Evolutionary conservation across 2,888 invertebrate species (phyloP).

Genomic region (Lasioglossum figueresi): DNA sequence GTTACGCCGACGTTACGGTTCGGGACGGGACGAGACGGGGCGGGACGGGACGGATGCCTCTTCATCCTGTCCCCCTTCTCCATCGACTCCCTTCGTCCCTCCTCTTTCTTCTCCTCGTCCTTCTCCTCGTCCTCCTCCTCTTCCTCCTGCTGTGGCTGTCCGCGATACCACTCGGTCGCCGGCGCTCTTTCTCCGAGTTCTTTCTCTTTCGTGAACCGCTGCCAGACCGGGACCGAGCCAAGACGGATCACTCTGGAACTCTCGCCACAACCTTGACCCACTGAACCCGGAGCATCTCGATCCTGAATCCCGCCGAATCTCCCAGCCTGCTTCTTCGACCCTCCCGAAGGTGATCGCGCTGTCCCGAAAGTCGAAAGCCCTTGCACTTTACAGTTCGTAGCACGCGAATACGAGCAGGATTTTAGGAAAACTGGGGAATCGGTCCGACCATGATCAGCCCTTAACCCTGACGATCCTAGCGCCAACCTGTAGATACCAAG

Average conservation of each 20-base stretch:
- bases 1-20: conserved; percentile 63
- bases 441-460: too few species aligned
- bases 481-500: too few species aligned
- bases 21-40: too few species aligned
- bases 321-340: not conserved
- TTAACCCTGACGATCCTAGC: too few species aligned
- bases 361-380: not conserved
- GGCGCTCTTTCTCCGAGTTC: conserved; percentile 46
- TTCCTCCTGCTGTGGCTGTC: not conserved
- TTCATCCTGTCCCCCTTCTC: conserved; percentile 36
- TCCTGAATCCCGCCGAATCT: conserved; percentile 56
- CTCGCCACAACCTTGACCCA: conserved; percentile 77
- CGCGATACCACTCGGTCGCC: conserved; percentile 27
- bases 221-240: conserved; percentile 42
- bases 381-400: not conserved
- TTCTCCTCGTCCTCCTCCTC: not conserved
- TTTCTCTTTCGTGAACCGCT: conserved; percentile 48
- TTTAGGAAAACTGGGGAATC: not conserved
- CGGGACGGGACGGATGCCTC: conserved; percentile 36
- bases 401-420: not conserved
- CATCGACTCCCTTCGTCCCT: conserved; percentile 8
- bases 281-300: conserved; percentile 66
- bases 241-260: conserved; percentile 67
- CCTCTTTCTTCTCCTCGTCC: too few species aligned
- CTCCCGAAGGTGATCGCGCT: not conserved